Base-by-base conservation (phyloP, 1,140 invertebrate species). In the Lepidotrigona ventralis region DNA sequence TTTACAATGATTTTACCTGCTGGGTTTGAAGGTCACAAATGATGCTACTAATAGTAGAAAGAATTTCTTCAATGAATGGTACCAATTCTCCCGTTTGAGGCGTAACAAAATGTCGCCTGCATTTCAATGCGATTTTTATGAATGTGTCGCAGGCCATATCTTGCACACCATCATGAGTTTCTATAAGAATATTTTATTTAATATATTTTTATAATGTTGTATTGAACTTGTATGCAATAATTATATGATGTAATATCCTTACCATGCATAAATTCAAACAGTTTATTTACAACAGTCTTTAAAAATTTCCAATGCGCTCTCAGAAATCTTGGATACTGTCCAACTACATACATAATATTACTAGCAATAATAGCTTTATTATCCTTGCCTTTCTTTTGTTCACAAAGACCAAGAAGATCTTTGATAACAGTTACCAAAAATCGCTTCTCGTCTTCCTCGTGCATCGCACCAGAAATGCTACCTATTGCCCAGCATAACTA, bases 131-230 rank as follows among this genome's bases (percentile, higher is more conserved):
- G 92, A 99, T 99, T 95, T 99, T 99, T 88, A 99, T 99, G 93
- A 99, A 99, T 39, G 99, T 99, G 95, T 99, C 99, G 95, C 99
- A 99, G 78, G 99, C 99, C 99, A 99, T 99, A 92, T 99, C 99
- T 93, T 98, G 98, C 15, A 99, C 99, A 90, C 99, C 99, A 94
- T 99, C 99, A 93, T 99, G 99, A 54, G 99, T 99, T 95, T 99
- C 99, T 97, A 86, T 54, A 94, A 4, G 15, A 68, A 81, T 76
- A 71, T 56, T 77, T 60, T 21, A 54, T 4, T 26, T 54, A 68
- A 46, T 33, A 17, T 0, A 58, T 71, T 29, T 60, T 54, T 11
- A 29, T 9, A 53, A 33, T 54, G 12, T 23, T 72, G 33, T 29
- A 9, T 53, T 81, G 19, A 66, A n/a, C 11, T 70, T 8, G 39